Evolutionary conservation across 2,797 vertebrate genomes (phyloP).

Genomic region (Gouania willdenowi): DNA sequence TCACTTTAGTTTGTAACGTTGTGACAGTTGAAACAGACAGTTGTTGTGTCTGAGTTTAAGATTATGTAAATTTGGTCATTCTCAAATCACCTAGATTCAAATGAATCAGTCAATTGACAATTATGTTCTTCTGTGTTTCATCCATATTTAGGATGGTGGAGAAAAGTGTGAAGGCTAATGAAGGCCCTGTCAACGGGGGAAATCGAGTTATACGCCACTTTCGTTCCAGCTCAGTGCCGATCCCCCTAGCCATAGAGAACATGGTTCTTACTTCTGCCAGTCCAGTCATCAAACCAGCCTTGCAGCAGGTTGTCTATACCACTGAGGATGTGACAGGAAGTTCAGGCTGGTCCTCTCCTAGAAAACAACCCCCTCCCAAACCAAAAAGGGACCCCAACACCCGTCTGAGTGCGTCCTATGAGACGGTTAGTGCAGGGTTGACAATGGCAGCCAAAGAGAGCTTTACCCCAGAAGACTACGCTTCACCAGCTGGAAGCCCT

Average conservation of each 20-base stretch:
- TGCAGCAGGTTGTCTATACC: slow-evolving; percentile 80
- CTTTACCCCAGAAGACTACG: slow-evolving; percentile 81
- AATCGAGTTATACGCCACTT: slow-evolving; percentile 75
- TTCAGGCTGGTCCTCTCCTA: slow-evolving; percentile 82
- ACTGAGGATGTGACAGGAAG: slow-evolving; percentile 71
- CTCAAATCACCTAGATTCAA: no score
- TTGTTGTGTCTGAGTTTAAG: no score
- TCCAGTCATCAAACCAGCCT: slow-evolving; percentile 78
- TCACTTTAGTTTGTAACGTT: slow-evolving; percentile 23
- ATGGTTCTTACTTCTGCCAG: slow-evolving; percentile 72
- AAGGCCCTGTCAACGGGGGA: slow-evolving; percentile 62
- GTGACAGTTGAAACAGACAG: slow-evolving; percentile 22
- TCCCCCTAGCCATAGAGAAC: slow-evolving; percentile 78
- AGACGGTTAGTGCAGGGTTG: slow-evolving; percentile 90
- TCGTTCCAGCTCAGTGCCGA: slow-evolving; percentile 79
- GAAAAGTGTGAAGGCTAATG: slow-evolving; percentile 72
- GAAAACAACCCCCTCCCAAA: slow-evolving; percentile 97
- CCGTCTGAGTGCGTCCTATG: slow-evolving; percentile 92
- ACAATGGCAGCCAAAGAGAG: slow-evolving; percentile 84
- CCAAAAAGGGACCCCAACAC: slow-evolving; percentile 97
- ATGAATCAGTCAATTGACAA: no score
- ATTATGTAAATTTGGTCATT: no score
- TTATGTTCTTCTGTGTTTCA: background rate
- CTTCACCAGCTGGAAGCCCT: slow-evolving; percentile 66
- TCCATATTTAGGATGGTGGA: slow-evolving; percentile 75